Base-by-base conservation (phyloP, 2,797 vertebrate genomes). In the Pseudochromis fuscus region DNA sequence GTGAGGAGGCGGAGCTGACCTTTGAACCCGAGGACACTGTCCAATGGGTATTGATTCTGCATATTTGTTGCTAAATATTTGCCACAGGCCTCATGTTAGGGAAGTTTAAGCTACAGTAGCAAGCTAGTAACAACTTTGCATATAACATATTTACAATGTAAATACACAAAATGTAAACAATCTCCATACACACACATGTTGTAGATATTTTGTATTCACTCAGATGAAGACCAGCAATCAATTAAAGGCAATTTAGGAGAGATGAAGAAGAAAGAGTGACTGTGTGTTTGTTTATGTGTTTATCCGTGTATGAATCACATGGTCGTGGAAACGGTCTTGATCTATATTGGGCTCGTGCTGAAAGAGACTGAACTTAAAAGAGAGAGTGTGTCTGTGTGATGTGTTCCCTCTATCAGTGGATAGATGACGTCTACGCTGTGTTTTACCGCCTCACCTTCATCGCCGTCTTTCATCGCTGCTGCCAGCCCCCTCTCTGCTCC, bases 401-500 rank as follows among this genome's bases (percentile, higher is more conserved):
- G 79, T 85, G 70, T 77, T 77, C 79, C 25, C 67, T 66, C 83
- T 77, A 83, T 85, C 85, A 79, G 83, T 44, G 66, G 83, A 81
- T 70, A 58, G 80, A 81, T 86, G 87, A 86, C 72, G 75, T 87
- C 79, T 76, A 55, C 84, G 31, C 70, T 81, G 75, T 75, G 67
- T 79, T 90, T 86, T 82, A 81, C 84, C 24, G n/a, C 60, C 16
- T 64, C 82, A 70, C 89, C 88, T 88, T 83, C 80, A 87, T 89
- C 83, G 81, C 81, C 40, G 77, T 69, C 88, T 89, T 91, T 90
- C 84, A 89, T 87, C 86, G 45, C 40, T 0, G 66, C 81, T 85
- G 81, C 83, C 87, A 85, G 75, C 58, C 59, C 60, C 9, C 65
- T 60, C 63, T 70, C 75, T 30, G 19, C 59, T 49, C 56, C 63